A percentile compares a stretch with the other conserved stretches of the same genome.
Conservation (phyloP, 2,888 invertebrate species). For the Seira ritae region DNA sequence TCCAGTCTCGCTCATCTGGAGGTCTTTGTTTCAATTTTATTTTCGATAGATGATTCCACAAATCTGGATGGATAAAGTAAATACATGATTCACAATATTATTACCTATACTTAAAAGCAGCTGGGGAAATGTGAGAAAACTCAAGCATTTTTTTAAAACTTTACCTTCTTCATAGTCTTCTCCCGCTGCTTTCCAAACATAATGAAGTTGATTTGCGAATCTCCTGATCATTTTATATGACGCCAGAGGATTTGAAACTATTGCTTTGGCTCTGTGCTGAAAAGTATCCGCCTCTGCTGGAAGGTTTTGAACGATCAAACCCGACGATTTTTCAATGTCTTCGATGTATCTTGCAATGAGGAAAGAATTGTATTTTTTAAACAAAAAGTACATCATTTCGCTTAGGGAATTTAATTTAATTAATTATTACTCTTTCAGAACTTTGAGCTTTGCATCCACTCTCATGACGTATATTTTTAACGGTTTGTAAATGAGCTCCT, state of each 20-base stretch:
- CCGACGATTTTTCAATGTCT: no score
- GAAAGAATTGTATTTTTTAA: no score
- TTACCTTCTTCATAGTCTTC: slow-evolving; percentile 47
- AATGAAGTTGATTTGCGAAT: slow-evolving; percentile 40
- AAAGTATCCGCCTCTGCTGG: no score
- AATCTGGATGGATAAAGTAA: slow-evolving; percentile 10
- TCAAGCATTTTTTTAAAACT: neutral
- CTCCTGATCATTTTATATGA: slow-evolving; percentile 50
- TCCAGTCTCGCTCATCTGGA: slow-evolving; percentile 48
- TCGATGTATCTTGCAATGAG: no score
- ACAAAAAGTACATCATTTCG: no score
- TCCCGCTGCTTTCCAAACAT: slow-evolving; percentile 19
- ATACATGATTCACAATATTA: neutral
- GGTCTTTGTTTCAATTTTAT: slow-evolving; percentile 21
- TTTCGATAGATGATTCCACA: slow-evolving; percentile 35
- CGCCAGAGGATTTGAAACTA: slow-evolving; percentile 50
- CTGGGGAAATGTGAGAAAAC: neutral
- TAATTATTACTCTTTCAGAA: slow-evolving; percentile 53
- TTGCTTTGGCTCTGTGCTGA: slow-evolving; percentile 37
- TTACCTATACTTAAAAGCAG: no score
- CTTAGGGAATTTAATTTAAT: neutral
- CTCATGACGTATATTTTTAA: slow-evolving; percentile 42
- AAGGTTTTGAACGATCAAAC: no score
- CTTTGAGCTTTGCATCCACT: slow-evolving; percentile 39
- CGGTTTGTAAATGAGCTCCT: slow-evolving; percentile 45